phyloP scores from a whole-genome alignment of 2,888 invertebrate genomes.

The Fragum fragum region DNA sequence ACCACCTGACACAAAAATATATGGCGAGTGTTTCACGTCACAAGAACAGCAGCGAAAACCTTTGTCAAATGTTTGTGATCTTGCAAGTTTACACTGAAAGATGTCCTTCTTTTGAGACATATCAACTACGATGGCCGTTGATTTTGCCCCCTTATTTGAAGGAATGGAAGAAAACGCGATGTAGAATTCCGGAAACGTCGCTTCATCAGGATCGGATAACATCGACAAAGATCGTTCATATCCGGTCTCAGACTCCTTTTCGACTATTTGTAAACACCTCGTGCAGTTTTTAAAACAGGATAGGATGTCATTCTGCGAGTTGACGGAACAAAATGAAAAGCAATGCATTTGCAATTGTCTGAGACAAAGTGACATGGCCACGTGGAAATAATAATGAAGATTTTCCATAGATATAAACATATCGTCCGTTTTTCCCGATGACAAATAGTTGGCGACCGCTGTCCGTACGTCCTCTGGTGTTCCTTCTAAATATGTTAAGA shows the following conservation, averaged over 20 bases:
- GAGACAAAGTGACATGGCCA: conserved; percentile 46
- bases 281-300: conserved; percentile 43
- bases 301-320: conserved; percentile 32
- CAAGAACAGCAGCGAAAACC: conserved; percentile 57
- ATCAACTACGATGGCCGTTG: conserved; percentile 52
- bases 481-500: conserved; percentile 41
- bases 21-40: conserved; percentile 57
- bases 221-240: conserved; percentile 51
- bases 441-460: conserved; percentile 52
- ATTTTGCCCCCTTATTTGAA: conserved; percentile 30
- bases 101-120: conserved; percentile 46
- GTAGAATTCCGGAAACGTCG: conserved; percentile 52
- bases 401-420: conserved; percentile 38
- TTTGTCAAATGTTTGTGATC: conserved; percentile 37
- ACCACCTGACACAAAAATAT: conserved; percentile 55
- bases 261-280: conserved; percentile 32
- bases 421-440: conserved; percentile 50
- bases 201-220: conserved; percentile 44
- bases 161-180: conserved; percentile 43
- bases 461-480: conserved; percentile 42
- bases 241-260: conserved; percentile 36
- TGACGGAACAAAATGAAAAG: conserved; percentile 36
- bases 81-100: conserved; percentile 42
- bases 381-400: conserved; percentile 58
- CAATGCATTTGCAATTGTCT: conserved; percentile 51